These are phyloP conservation scores for Patagioenas fasciata DNA, from an alignment of 2,113 vertebrate genomes.

Conservation along the genomic window DNA sequence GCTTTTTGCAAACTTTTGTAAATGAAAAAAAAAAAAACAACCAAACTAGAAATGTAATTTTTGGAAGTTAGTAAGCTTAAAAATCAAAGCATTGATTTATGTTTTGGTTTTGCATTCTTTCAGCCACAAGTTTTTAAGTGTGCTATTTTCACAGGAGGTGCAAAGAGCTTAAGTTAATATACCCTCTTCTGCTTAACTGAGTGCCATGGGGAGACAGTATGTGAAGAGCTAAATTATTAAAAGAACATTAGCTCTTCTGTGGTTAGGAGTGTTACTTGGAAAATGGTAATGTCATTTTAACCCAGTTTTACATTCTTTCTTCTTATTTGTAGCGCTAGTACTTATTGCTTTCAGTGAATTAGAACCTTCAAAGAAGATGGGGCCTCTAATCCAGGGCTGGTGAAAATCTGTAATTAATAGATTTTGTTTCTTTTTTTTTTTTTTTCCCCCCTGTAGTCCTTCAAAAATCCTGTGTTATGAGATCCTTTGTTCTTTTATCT, in stretches of 20 bases:
- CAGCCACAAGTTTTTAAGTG: background rate
- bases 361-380: conserved; percentile 55
- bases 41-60: background rate
- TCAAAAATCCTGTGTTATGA: background rate
- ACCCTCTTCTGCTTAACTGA: background rate
- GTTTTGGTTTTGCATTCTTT: background rate
- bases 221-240: background rate
- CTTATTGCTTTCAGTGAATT: conserved; percentile 49
- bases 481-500: conserved; percentile 39
- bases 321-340: conserved; percentile 1
- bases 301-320: conserved; percentile 62
- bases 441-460: background rate
- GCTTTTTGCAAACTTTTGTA: background rate
- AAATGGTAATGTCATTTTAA: conserved; percentile 43
- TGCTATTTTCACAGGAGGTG: background rate
- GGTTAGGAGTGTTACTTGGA: background rate
- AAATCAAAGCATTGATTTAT: background rate
- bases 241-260: background rate
- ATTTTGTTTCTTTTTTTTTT: conserved; percentile 27
- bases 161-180: background rate
- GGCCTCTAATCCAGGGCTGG: conserved; percentile 36
- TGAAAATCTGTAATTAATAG: conserved; percentile 64
- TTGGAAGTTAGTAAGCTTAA: background rate
- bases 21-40: background rate
- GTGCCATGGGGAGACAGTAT: background rate